Percentiles rank a stretch among this genome's conserved stretches.
Conservation (phyloP, 2,797 vertebrate species). For the Vespertilio murinus region DNA sequence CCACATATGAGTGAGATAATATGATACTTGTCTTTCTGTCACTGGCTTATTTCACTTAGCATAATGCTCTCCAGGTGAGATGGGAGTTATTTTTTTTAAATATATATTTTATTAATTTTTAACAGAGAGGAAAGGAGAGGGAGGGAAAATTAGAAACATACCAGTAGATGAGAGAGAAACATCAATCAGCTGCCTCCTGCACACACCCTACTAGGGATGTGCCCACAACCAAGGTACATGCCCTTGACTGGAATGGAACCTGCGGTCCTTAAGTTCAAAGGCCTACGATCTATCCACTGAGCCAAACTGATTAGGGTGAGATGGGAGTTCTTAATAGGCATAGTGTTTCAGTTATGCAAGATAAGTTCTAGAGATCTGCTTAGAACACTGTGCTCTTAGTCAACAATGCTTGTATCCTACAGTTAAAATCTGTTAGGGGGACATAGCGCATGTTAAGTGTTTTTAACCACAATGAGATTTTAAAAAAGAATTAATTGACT, state of each 20-base stretch:
- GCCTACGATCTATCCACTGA: too few relatives aligned
- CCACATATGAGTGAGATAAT: not conserved
- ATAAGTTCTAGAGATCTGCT: not conserved
- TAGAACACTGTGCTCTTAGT: not conserved
- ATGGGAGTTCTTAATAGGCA: not conserved
- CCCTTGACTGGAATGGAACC: too few relatives aligned
- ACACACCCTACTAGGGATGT: too few relatives aligned
- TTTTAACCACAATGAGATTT: not conserved
- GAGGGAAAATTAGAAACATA: too few relatives aligned
- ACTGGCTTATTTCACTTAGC: not conserved
- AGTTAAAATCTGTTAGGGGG: not conserved
- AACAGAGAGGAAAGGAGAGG: too few relatives aligned
- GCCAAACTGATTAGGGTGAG: too few relatives aligned
- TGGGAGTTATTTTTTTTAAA: not conserved
- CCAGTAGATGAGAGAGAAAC: too few relatives aligned
- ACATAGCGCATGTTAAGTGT: not conserved
- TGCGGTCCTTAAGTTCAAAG: too few relatives aligned
- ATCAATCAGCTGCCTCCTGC: too few relatives aligned
- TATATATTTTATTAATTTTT: too few relatives aligned
- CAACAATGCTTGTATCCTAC: not conserved
- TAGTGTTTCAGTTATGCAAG: too few relatives aligned
- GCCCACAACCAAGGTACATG: too few relatives aligned
- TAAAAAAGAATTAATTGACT: not conserved
- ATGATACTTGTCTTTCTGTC: not conserved
- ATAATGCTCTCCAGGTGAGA: not conserved